These are phyloP conservation scores for Colaptes auratus DNA, from an alignment of 2,113 vertebrate genomes.

Conservation along the genomic window DNA sequence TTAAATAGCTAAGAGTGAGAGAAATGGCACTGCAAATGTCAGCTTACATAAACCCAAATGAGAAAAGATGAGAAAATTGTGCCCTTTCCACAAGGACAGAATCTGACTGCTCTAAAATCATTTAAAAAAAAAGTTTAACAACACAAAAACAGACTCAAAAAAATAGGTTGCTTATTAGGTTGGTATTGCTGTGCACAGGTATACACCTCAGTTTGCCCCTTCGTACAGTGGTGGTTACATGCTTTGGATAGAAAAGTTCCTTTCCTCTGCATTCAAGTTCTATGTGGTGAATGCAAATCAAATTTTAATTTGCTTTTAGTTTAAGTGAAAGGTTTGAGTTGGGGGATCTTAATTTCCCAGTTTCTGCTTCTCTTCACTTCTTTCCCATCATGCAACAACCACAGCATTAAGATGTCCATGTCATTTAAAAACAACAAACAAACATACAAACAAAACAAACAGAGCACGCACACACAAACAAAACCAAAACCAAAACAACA, in stretches of 20 bases:
- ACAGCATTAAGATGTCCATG: background rate
- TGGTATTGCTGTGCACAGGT: background rate
- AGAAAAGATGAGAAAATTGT: slow-evolving; percentile 73
- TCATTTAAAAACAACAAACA: background rate
- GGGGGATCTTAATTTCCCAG: background rate
- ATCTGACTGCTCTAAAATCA: slow-evolving; percentile 30
- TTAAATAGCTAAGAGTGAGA: slow-evolving; percentile 74
- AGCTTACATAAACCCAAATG: slow-evolving; percentile 72
- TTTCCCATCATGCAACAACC: background rate
- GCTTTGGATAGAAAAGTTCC: background rate
- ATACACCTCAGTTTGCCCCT: background rate
- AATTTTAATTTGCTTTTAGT: background rate
- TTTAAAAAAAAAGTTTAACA: slow-evolving; percentile 10
- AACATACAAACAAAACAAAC: background rate
- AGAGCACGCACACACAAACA: too few species aligned
- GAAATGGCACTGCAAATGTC: slow-evolving; percentile 76
- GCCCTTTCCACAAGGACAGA: slow-evolving; percentile 72
- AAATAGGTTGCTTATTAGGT: background rate
- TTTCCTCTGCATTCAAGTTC: background rate
- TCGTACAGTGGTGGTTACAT: background rate
- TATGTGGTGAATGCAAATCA: background rate
- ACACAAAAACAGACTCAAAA: background rate
- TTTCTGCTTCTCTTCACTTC: background rate
- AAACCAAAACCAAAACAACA: background rate
- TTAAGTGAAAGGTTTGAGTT: background rate